Evolutionary conservation across 2,113 vertebrate species (phyloP).

Genomic region (Hippocampus mohnikei): DNA sequence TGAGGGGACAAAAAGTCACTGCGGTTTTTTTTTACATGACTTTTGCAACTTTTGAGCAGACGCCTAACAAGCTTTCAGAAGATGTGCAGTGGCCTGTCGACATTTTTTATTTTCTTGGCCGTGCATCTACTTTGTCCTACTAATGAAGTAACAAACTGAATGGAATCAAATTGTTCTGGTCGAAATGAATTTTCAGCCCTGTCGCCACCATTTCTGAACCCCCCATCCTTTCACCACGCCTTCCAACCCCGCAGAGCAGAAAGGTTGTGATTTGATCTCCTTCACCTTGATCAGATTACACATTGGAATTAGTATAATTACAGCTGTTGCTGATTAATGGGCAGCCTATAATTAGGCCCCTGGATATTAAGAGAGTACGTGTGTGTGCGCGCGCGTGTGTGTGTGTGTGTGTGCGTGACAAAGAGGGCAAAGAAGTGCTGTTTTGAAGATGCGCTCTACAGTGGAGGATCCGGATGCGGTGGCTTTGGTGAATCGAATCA

Average conservation of each 20-base stretch:
- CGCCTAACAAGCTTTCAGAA: too few species aligned
- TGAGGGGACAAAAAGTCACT: neutral
- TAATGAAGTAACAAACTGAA: conserved; percentile 29
- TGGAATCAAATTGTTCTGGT: conserved; percentile 29
- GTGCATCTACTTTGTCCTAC: conserved; percentile 10
- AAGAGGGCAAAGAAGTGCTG: neutral
- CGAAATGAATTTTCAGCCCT: conserved; percentile 37
- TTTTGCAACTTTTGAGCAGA: neutral
- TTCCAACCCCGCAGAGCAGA: conserved; percentile 21
- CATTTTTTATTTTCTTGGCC: neutral
- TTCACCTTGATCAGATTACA: conserved; percentile 66
- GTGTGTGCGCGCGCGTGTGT: neutral
- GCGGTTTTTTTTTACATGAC: neutral
- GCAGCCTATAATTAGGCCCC: conserved; percentile 56
- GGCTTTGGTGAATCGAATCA: neutral
- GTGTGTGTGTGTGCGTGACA: neutral
- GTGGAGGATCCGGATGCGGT: neutral
- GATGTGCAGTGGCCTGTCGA: neutral
- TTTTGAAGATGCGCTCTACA: neutral
- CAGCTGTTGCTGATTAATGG: conserved; percentile 66
- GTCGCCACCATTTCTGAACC: conserved; percentile 19
- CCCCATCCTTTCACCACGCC: neutral
- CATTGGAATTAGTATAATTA: conserved; percentile 66
- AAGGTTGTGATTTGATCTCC: conserved; percentile 55
- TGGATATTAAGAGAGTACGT: conserved; percentile 4